Conservation (phyloP, 2,797 vertebrate genomes). For the Halcyon badia region DNA sequence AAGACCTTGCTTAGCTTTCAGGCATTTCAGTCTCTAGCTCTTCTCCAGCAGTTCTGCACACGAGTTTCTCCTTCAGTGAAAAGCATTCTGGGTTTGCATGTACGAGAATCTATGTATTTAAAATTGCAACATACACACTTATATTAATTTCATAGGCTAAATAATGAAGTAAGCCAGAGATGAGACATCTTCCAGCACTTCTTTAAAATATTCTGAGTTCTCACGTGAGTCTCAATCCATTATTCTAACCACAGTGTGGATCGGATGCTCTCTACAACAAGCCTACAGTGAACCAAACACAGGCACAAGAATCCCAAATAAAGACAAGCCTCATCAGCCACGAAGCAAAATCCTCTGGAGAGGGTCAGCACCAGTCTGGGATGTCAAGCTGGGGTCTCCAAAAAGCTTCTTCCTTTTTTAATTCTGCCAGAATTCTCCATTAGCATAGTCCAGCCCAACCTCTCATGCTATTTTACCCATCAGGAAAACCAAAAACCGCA, state of each 20-base stretch:
- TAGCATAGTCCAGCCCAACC: not conserved
- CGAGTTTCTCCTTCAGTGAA: not conserved
- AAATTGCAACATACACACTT: not conserved
- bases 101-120: not conserved
- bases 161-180: not conserved
- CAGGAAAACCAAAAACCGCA: not conserved
- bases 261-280: not conserved
- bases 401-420: not conserved
- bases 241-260: not conserved
- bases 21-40: not conserved
- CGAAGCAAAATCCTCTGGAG: not conserved
- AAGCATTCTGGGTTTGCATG: rapidly evolving
- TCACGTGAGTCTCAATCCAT: not conserved
- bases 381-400: not conserved
- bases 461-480: not conserved
- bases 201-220: not conserved
- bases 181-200: not conserved
- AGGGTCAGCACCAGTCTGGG: not conserved
- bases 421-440: not conserved
- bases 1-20: not conserved
- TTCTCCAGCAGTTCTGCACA: not conserved
- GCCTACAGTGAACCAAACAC: not conserved
- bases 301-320: not conserved
- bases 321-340: not conserved
- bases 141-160: rapidly evolving